phyloP scores from a whole-genome alignment of 2,113 vertebrate genomes.

The Scortum barcoo region DNA sequence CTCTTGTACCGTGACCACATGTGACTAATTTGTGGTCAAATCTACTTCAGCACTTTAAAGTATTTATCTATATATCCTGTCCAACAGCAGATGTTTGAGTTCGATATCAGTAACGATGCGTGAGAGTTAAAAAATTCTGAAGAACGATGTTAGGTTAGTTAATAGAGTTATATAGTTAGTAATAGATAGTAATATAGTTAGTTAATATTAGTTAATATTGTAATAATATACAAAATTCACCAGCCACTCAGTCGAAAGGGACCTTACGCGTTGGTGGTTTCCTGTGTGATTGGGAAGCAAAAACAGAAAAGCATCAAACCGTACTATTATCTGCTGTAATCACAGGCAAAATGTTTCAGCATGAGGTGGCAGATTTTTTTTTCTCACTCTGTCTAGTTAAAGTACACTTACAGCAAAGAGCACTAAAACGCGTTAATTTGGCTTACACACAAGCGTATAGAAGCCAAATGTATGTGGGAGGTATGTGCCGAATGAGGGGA shows the following conservation, averaged over 20 bases:
- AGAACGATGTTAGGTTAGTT: too few relatives aligned
- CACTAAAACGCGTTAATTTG: neutral
- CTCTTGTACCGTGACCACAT: too few relatives aligned
- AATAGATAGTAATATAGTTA: too few relatives aligned
- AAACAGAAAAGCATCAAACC: neutral
- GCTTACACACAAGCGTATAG: neutral
- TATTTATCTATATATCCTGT: too few relatives aligned
- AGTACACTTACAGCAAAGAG: neutral
- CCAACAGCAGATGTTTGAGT: too few relatives aligned
- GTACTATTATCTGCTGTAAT: neutral
- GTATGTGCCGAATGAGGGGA: neutral
- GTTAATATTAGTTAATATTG: too few relatives aligned
- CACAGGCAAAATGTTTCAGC: neutral
- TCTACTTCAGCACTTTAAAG: too few relatives aligned
- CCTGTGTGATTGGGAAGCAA: neutral
- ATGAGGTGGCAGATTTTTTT: neutral
- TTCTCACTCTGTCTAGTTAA: neutral
- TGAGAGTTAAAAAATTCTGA: too few relatives aligned
- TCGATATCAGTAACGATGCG: too few relatives aligned
- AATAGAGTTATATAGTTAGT: too few relatives aligned
- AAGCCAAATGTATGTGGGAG: neutral
- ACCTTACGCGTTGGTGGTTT: neutral
- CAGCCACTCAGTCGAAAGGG: neutral
- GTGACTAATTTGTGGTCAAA: too few relatives aligned
- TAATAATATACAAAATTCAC: too few relatives aligned